phyloP scores from a whole-genome alignment of 2,113 vertebrate species.

The Gracilinanus agilis region DNA sequence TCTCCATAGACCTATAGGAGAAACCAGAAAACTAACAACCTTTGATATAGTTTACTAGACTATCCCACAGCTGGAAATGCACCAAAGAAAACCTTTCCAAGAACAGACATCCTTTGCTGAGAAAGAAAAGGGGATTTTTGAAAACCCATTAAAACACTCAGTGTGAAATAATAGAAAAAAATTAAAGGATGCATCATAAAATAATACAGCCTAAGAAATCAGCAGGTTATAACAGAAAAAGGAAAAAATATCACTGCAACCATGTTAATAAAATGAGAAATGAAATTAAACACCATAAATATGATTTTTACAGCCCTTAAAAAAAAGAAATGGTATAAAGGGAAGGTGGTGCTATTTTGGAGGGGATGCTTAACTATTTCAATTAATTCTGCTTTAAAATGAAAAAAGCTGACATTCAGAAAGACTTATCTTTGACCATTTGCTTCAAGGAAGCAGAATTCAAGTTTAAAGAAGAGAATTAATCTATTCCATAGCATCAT shows the following conservation, averaged over 20 bases:
- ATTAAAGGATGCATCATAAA: constrained; percentile 78
- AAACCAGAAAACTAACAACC: constrained; percentile 79
- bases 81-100: constrained; percentile 80
- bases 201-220: constrained; percentile 75
- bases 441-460: neutral
- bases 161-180: constrained; percentile 82
- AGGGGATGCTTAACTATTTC: constrained; percentile 38
- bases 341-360: neutral
- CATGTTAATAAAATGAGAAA: constrained; percentile 72
- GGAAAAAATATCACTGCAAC: constrained; percentile 67
- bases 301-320: constrained; percentile 39
- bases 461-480: neutral
- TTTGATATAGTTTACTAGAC: constrained; percentile 80
- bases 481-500: neutral
- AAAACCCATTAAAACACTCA: constrained; percentile 83
- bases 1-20: constrained; percentile 73
- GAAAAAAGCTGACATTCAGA: neutral
- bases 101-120: constrained; percentile 77
- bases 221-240: constrained; percentile 75
- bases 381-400: constrained; percentile 46
- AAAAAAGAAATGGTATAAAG: constrained; percentile 52
- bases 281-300: constrained; percentile 74
- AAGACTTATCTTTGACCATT: neutral
- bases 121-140: constrained; percentile 73
- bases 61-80: constrained; percentile 81